Conservation (phyloP, 2,113 vertebrate species). For the Rhinoptilus africanus region DNA sequence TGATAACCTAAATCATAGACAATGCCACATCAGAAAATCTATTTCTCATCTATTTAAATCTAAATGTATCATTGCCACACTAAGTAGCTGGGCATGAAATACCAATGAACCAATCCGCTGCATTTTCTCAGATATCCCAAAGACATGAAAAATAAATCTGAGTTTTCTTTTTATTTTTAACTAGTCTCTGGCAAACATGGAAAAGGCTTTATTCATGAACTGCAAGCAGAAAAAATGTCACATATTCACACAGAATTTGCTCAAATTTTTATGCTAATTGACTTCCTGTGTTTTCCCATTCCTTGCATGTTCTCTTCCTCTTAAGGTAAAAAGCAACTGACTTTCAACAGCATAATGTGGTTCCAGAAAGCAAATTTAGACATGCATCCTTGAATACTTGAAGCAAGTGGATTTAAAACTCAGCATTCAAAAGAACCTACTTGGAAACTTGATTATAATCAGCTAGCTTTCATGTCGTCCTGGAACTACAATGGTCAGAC, state of each 20-base stretch:
- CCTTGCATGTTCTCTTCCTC: not conserved
- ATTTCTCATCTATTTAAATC: not conserved
- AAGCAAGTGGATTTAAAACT: not conserved
- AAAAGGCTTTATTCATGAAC: not conserved
- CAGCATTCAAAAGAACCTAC: not conserved
- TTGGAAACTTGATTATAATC: not conserved
- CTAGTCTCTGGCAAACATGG: not conserved
- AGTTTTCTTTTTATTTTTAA: not conserved
- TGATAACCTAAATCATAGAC: not conserved
- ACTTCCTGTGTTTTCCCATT: not conserved
- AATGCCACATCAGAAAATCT: not conserved
- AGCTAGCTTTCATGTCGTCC: not conserved
- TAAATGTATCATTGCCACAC: not conserved
- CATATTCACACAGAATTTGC: not conserved
- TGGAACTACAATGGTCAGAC: not conserved
- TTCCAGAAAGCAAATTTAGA: not conserved
- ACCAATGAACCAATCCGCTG: not conserved
- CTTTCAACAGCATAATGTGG: not conserved
- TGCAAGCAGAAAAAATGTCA: not conserved
- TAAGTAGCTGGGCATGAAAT: not conserved
- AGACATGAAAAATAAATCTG: not conserved
- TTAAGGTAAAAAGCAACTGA: not conserved
- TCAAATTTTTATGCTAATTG: not conserved
- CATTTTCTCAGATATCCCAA: not conserved
- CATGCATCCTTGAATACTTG: not conserved